Percentiles rank a stretch among this genome's conserved stretches.
These are phyloP conservation scores for Meloe dianella DNA, from an alignment of 2,888 invertebrate species.

Conservation along the genomic window DNA sequence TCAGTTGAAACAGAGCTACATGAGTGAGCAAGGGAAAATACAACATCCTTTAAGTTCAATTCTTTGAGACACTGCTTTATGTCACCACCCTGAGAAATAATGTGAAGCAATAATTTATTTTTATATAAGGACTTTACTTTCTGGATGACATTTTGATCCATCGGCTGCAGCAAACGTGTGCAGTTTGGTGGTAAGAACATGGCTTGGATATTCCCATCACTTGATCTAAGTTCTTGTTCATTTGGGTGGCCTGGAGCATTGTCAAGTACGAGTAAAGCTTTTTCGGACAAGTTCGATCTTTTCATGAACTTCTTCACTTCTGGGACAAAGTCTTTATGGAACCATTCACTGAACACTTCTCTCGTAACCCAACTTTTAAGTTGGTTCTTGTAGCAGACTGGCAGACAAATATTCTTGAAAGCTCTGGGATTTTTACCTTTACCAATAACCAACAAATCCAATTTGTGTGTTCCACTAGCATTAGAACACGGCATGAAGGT, in stretches of 20 bases:
- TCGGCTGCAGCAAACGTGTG: conserved; percentile 38
- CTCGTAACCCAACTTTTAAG: conserved; percentile 27
- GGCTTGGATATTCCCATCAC: conserved; percentile 44
- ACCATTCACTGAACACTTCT: conserved; percentile 45
- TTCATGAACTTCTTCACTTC: conserved; percentile 43
- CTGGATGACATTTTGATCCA: conserved; percentile 45
- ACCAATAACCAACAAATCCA: conserved; percentile 43
- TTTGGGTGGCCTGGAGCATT: conserved; percentile 39
- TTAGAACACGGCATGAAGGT: too few species aligned
- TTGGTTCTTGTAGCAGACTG: conserved; percentile 31
- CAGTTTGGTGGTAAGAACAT: conserved; percentile 38
- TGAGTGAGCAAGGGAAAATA: conserved; percentile 42
- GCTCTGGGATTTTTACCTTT: conserved; percentile 44
- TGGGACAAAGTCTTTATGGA: conserved; percentile 42
- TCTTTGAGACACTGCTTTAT: conserved; percentile 33
- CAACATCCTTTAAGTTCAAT: conserved; percentile 42
- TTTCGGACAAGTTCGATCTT: conserved; percentile 37
- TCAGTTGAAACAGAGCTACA: conserved; percentile 39
- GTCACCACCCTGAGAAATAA: conserved; percentile 37
- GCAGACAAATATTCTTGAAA: conserved; percentile 37
- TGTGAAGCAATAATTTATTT: conserved; percentile 36
- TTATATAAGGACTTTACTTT: conserved; percentile 39
- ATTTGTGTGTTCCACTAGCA: conserved; percentile 42
- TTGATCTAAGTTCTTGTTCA: conserved; percentile 46
- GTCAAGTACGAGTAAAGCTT: conserved; percentile 42